Evolutionary conservation across 2,888 invertebrate species (phyloP).

Genomic region (Archips xylosteana): DNA sequence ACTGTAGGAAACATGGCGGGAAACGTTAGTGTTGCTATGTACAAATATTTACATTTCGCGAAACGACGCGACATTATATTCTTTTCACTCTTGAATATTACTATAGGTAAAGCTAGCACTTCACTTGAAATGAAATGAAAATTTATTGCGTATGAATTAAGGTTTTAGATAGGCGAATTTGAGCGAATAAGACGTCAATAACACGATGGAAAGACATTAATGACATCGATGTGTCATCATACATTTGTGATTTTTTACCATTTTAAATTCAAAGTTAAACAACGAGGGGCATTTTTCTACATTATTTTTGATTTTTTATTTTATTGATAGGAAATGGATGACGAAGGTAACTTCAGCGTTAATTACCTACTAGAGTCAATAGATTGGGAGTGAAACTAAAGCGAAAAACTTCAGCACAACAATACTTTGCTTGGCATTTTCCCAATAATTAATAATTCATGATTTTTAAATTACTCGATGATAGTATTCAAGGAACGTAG

Average conservation of each 20-base stretch:
- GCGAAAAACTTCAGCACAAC: neutral
- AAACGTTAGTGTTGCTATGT: too few species aligned
- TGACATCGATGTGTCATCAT: neutral
- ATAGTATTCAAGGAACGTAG: too few species aligned
- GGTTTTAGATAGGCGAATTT: too few species aligned
- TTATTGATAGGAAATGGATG: neutral
- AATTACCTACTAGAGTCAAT: neutral
- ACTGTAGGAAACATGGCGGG: too few species aligned
- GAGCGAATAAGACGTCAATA: too few species aligned
- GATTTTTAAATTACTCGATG: too few species aligned
- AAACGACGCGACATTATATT: too few species aligned
- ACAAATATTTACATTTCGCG: too few species aligned
- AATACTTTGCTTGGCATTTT: neutral
- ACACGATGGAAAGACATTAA: neutral
- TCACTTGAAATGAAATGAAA: too few species aligned
- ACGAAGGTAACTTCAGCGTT: conserved; percentile 3
- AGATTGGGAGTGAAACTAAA: neutral
- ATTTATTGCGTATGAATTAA: too few species aligned
- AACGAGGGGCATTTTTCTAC: neutral
- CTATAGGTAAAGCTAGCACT: too few species aligned
- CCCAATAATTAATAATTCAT: neutral
- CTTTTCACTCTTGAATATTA: too few species aligned
- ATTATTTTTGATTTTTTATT: neutral
- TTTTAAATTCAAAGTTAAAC: neutral
- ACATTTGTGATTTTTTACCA: neutral